These are phyloP conservation scores for Eupsilia transversa DNA, from an alignment of 2,888 invertebrate genomes.

Conservation along the genomic window DNA sequence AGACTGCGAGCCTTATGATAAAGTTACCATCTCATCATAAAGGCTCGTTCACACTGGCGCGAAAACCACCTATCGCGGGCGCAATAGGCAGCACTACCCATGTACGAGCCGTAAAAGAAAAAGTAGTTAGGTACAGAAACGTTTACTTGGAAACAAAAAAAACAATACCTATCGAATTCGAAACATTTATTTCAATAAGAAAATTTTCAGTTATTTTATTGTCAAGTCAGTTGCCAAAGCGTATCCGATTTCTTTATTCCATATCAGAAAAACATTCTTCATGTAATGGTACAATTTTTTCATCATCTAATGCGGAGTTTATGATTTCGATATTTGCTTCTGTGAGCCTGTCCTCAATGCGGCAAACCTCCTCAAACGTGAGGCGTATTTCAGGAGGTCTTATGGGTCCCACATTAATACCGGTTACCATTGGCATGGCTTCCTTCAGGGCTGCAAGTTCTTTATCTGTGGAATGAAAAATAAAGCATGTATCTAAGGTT, in stretches of 20 bases:
- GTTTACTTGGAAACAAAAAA: conserved; percentile 4
- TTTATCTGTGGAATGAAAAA: background rate
- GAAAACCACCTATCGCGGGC: too few species aligned
- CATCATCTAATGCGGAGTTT: background rate
- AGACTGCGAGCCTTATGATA: too few species aligned
- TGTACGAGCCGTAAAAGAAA: too few species aligned
- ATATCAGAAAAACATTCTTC: background rate
- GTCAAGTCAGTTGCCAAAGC: background rate
- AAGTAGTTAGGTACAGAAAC: too few species aligned
- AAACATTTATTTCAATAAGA: background rate
- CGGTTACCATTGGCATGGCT: background rate
- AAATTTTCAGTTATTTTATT: background rate
- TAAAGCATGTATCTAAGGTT: too few species aligned
- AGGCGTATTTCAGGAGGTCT: background rate
- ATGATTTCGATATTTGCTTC: background rate
- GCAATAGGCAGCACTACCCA: too few species aligned
- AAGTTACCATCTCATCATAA: too few species aligned
- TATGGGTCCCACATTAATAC: background rate
- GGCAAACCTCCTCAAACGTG: background rate
- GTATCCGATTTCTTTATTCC: background rate
- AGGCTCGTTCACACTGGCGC: too few species aligned
- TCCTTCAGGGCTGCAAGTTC: background rate
- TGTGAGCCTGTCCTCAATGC: background rate
- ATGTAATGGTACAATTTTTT: background rate
- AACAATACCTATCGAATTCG: background rate